Base-by-base conservation (phyloP, 2,888 invertebrate species). In the Athalia rosae region DNA sequence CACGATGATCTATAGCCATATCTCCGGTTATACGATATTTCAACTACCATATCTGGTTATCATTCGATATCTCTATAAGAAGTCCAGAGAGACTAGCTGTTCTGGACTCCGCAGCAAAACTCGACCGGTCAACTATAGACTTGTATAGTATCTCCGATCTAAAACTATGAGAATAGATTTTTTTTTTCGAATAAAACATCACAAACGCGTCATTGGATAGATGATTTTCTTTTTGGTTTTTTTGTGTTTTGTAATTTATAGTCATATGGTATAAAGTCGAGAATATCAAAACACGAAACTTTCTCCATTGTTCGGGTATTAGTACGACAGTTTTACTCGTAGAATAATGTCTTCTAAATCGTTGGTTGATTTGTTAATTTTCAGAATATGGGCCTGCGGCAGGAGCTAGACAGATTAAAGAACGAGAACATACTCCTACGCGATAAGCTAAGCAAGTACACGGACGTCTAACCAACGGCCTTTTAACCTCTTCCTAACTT, bases 391-490 rank as follows among this genome's bases (percentile, higher is more conserved):
- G 95, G 95, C 88, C 92, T 97, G 89, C 95, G 96, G 88, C 96
- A 96, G 92, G 97, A 97, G 91, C 92, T 97, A 90, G 97, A 97
- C 91, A 93, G 96, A 91, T 93, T 97, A 91, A 96, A 97, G 93
- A 97, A 96, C 92, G 97, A 97, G 91, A 97, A 97, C 90, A 94
- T 95, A 92, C 93, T 96, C 91, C 92, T 97, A 90, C 95, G 96
- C 90, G 96, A 96, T 91, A 96, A 96, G 92, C 92, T 96, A 91
- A 94, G 96, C 89, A 96, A 96, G 92, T 96, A 94, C 92, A 95
- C 95, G 92, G 96, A 96, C 91, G 95, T 95, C 91, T 95, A 93
- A 94, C 90, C 89, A 87, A 87, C 86, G 85, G 82, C 80, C 78
- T 43, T 58, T 41, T 13, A 63, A 61, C 50, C 61, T 62, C 56